Evolutionary conservation across 2,888 invertebrate genomes (phyloP).

Genomic region (Sabatieria punctata): DNA sequence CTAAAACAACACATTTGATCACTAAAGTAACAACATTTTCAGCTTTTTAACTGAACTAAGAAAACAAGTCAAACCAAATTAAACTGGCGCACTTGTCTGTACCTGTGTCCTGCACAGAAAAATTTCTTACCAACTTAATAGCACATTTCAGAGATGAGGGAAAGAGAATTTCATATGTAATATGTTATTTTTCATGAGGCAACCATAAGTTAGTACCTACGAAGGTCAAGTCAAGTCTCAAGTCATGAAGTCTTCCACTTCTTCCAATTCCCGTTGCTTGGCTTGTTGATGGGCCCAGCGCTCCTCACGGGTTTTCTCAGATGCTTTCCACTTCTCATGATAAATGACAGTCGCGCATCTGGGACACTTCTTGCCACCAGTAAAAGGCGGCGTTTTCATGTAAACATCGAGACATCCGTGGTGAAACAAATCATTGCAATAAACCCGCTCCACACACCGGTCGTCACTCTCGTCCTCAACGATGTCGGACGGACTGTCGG

Average conservation of each 20-base stretch:
- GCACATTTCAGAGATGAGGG: no score
- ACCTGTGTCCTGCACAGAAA: no score
- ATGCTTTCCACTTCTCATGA: conserved; percentile 54
- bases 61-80: no score
- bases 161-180: no score
- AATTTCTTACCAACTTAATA: no score
- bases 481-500: conserved; percentile 40
- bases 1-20: no score
- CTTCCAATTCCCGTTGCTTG: conserved; percentile 51
- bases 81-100: no score
- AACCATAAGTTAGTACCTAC: no score
- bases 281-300: conserved; percentile 62
- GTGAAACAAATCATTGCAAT: conserved; percentile 56
- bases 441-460: conserved; percentile 48
- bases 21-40: no score
- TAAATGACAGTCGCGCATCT: conserved; percentile 47
- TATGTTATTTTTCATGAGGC: no score
- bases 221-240: no score
- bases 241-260: conserved; percentile 51
- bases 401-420: conserved; percentile 48
- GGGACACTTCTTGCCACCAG: conserved; percentile 51
- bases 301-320: conserved; percentile 50
- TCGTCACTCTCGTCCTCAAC: conserved; percentile 44
- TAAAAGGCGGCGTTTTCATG: conserved; percentile 54
- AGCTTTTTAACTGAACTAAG: no score